Conservation (phyloP, 2,888 invertebrate genomes). For the Hecatera dysodea region DNA sequence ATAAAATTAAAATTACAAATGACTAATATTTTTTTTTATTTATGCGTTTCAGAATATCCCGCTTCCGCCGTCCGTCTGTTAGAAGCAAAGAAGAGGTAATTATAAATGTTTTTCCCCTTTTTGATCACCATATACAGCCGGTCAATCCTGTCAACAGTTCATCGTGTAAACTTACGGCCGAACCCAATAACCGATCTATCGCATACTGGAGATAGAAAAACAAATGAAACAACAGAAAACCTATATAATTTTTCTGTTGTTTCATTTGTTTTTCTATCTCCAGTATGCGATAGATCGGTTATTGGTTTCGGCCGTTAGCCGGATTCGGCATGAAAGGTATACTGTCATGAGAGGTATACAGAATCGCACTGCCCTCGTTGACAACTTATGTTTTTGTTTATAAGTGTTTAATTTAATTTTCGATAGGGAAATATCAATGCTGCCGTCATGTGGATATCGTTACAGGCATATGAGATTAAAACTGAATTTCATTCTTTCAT, state of each 20-base stretch:
- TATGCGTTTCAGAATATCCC: constrained; percentile 46
- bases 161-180: no score
- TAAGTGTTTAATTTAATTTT: neutral
- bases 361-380: no score
- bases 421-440: neutral
- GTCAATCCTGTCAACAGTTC: no score
- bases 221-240: no score
- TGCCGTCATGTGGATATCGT: neutral
- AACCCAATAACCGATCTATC: no score
- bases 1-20: neutral
- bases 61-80: neutral
- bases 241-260: no score
- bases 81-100: constrained; percentile 38
- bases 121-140: constrained; percentile 12
- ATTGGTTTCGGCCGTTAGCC: no score
- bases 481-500: neutral
- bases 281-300: no score
- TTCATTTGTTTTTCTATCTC: no score
- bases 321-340: no score
- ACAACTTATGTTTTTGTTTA: neutral
- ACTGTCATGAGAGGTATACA: no score
- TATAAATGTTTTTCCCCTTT: constrained; percentile 40
- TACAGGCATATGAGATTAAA: neutral
- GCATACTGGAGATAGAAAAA: no score
- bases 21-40: neutral